These are phyloP conservation scores for Cheilosia soror DNA, from an alignment of 2,888 invertebrate genomes.

Conservation along the genomic window DNA sequence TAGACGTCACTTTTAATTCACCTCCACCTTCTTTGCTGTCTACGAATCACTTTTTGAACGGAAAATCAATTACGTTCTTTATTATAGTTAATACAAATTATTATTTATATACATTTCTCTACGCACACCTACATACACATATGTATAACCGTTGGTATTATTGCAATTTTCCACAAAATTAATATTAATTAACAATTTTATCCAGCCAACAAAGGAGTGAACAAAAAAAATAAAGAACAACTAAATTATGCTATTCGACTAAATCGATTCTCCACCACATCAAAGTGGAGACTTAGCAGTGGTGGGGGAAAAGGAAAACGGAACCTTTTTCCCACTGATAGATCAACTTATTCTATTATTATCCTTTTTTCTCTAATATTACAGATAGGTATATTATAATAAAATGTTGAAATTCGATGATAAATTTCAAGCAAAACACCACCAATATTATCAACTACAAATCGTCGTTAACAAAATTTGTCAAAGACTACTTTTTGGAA, in stretches of 20 bases:
- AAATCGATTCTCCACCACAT: conserved; percentile 67
- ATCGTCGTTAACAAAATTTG: conserved; percentile 55
- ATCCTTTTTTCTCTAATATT: conserved; percentile 41
- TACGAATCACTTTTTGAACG: conserved; percentile 43
- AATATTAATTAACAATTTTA: conserved; percentile 12
- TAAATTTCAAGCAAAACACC: conserved; percentile 40
- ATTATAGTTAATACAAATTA: conserved; percentile 35
- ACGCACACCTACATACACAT: conserved; percentile 23
- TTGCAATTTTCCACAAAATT: conserved; percentile 47
- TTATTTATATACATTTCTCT: not conserved
- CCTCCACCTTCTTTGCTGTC: not conserved
- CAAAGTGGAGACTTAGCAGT: conserved; percentile 58
- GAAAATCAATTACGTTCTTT: conserved; percentile 64
- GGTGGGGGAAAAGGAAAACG: conserved; percentile 29
- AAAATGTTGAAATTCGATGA: conserved; percentile 42
- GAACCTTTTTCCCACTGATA: conserved; percentile 32
- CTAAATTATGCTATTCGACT: conserved; percentile 47
- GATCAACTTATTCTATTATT: conserved; percentile 32
- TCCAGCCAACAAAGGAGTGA: conserved; percentile 13
- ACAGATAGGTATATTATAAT: conserved; percentile 5
- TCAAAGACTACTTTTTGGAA: conserved; percentile 65
- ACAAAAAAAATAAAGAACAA: not conserved
- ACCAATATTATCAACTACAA: conserved; percentile 11
- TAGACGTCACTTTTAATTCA: conserved; percentile 32
- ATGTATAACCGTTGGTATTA: conserved; percentile 29